Base-by-base conservation (phyloP, 1,140 invertebrate genomes). In the Lucilia cuprina region DNA sequence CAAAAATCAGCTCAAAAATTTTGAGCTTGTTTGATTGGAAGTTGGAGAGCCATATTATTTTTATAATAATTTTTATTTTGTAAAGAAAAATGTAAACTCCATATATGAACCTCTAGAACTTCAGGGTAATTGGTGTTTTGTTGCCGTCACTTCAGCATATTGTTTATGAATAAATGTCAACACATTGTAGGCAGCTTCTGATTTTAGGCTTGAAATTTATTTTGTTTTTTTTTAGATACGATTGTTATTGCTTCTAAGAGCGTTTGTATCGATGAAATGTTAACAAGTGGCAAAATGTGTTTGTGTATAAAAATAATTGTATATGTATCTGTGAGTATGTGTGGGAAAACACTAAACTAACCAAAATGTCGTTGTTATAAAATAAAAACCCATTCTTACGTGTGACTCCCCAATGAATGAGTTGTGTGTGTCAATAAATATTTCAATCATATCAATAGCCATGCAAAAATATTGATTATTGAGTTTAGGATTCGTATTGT, bases 91-190 rank as follows among this genome's bases (percentile, higher is more conserved):
- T n/a, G n/a, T n/a, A n/a, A n/a, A n/a, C n/a, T n/a, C n/a, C n/a
- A n/a, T n/a, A n/a, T n/a, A n/a, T 7, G 7, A 8, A 41, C 41
- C 41, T 41, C 10, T 41, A 41, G 7, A 41, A 41, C 41, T 41
- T 7, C 41, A 41, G 41, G 41, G 10, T n/a, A 21, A 9, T 21
- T 70, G 2, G 21, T 21, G n/a, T 70, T 70, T 25, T 70, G n/a
- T n/a, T 70, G 65, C 65, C 21, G 19, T 70, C 65, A 70, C n/a
- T 70, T 70, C 21, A 21, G 65, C 65, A 70, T 70, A 70, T 70
- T 70, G 65, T 70, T 70, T 70, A 70, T 70, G 21, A 70, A 70
- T 70, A 70, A 70, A 70, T 70, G 65, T 70, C 65, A 70, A 70
- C 65, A 70, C 65, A 70, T 70, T 60, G 55, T 60, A 70, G 65